Evolutionary conservation across 1,140 invertebrate genomes (phyloP).

Genomic region (Polypedilum pembai): DNA sequence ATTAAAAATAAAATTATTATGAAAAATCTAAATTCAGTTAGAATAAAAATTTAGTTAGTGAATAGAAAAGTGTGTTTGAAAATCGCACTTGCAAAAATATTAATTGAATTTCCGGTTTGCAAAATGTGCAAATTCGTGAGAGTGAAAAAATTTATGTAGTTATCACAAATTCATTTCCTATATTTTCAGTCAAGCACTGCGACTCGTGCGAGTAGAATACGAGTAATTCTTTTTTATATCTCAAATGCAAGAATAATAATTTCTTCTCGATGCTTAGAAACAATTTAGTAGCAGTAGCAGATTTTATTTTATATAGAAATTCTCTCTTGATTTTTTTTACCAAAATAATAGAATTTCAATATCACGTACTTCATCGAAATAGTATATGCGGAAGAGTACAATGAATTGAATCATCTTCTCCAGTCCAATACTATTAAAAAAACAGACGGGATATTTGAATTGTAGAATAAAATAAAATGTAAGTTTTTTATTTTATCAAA

Average conservation of each 20-base stretch:
- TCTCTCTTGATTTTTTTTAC: not conserved
- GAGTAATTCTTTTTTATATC: not conserved
- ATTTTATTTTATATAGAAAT: not conserved
- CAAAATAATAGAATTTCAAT: not conserved
- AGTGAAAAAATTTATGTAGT: not conserved
- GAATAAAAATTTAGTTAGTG: not conserved
- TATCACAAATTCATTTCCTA: not conserved
- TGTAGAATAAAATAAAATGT: not conserved
- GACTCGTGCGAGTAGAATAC: not conserved
- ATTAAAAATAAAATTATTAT: not conserved
- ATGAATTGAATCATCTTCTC: slow-evolving; percentile 7
- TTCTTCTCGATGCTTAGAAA: not conserved
- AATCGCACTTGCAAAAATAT: too few relatives aligned
- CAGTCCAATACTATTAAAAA: not conserved
- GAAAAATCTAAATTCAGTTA: not conserved
- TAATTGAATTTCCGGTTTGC: not conserved
- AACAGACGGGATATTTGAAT: not conserved
- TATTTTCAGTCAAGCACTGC: not conserved
- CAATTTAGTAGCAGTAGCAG: not conserved
- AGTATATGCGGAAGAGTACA: not conserved
- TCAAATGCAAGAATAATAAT: not conserved
- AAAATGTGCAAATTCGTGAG: not conserved
- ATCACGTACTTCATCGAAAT: not conserved
- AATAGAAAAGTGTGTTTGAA: not conserved
- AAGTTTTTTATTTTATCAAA: not conserved